Evolutionary conservation across 2,113 vertebrate species (phyloP).

Genomic region (Dromiciops gliroides): DNA sequence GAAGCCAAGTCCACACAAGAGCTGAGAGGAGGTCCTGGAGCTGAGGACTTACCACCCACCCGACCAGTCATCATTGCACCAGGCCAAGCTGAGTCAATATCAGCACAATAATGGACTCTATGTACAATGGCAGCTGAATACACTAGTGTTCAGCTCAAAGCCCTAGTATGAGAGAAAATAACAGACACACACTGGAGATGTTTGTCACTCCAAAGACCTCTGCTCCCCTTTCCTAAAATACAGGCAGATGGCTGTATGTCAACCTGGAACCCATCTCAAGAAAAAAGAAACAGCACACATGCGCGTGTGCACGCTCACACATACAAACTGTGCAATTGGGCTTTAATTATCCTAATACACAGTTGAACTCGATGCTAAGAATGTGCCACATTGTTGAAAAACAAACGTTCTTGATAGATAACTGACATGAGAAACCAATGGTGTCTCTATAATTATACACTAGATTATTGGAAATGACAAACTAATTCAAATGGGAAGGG

Average conservation of each 20-base stretch:
- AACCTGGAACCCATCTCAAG: conserved; percentile 31
- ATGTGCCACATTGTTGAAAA: conserved; percentile 43
- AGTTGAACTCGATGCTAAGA: conserved; percentile 34
- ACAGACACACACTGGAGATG: background rate
- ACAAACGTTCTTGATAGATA: conserved; percentile 34
- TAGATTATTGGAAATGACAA: background rate
- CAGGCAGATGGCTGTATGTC: conserved; percentile 47
- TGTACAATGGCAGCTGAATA: conserved; percentile 41
- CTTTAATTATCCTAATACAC: conserved; percentile 43
- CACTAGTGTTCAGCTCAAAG: conserved; percentile 17
- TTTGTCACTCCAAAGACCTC: background rate
- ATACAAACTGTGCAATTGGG: background rate
- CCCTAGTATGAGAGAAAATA: background rate
- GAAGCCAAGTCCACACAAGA: conserved; percentile 45
- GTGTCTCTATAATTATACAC: background rate
- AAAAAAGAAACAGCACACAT: background rate
- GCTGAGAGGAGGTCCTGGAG: background rate
- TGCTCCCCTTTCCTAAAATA: conserved; percentile 19
- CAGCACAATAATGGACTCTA: conserved; percentile 33
- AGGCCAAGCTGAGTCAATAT: background rate
- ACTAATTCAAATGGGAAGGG: background rate
- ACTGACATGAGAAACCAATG: background rate
- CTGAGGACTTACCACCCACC: conserved; percentile 28
- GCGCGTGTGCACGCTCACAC: background rate
- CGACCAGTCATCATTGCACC: background rate